Conservation (phyloP, 2,797 vertebrate species). For the Eidolon dupreanum region DNA sequence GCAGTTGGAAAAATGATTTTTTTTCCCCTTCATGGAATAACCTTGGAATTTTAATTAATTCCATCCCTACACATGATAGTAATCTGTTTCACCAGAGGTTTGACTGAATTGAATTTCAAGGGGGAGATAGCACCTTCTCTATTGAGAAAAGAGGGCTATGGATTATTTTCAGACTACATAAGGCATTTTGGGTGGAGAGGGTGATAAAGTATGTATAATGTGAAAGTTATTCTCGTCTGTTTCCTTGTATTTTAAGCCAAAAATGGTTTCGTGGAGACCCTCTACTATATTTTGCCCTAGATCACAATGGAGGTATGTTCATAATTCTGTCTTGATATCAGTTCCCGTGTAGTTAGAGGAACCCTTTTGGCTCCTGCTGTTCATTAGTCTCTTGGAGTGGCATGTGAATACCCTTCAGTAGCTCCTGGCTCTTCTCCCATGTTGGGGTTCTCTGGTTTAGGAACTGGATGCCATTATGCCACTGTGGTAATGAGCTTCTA, state of each 20-base stretch:
- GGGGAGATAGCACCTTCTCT: background rate
- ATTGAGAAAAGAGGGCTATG: conserved; percentile 15
- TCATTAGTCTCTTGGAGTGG: background rate
- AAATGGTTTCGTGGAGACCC: background rate
- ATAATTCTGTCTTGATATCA: background rate
- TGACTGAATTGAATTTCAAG: conserved; percentile 26
- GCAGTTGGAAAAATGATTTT: background rate
- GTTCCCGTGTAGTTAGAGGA: background rate
- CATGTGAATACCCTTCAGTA: background rate
- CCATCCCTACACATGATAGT: background rate
- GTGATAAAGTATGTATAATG: background rate
- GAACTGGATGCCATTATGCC: background rate
- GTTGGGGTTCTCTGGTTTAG: background rate
- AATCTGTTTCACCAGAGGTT: conserved; percentile 37
- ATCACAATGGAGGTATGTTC: background rate
- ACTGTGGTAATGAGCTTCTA: background rate
- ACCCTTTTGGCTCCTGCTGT: background rate
- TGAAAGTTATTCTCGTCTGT: background rate
- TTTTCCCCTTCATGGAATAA: conserved; percentile 1
- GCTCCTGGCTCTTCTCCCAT: background rate
- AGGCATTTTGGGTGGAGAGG: background rate
- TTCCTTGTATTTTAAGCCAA: conserved; percentile 5
- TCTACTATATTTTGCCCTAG: background rate
- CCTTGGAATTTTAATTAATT: conserved; percentile 58
- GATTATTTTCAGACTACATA: background rate